These are phyloP conservation scores for Ornithoptera alexandrae DNA, from an alignment of 2,888 invertebrate species.

Conservation along the genomic window DNA sequence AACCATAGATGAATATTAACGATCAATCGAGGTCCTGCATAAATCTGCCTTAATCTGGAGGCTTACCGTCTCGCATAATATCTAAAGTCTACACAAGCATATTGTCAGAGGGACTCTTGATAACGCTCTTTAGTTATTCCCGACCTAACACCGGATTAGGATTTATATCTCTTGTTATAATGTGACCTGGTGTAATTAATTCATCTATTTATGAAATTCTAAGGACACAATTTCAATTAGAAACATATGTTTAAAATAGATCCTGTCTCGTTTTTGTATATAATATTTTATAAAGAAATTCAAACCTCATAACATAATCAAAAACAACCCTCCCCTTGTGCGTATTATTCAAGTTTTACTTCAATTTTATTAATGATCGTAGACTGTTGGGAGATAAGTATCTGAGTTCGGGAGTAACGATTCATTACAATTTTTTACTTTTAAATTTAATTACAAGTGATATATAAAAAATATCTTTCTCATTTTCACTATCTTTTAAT, in stretches of 20 bases:
- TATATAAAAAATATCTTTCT: no score
- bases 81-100: neutral
- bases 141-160: constrained; percentile 1
- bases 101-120: neutral
- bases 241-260: neutral
- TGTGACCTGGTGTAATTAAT: neutral
- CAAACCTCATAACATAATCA: no score
- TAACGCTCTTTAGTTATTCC: constrained; percentile 5
- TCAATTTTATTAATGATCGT: no score
- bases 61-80: constrained; percentile 7
- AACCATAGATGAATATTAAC: constrained; percentile 8
- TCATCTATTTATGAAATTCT: neutral
- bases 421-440: no score
- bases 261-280: neutral
- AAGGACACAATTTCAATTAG: neutral
- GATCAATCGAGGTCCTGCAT: constrained; percentile 13
- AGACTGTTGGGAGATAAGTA: no score
- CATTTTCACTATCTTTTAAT: no score
- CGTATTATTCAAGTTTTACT: no score
- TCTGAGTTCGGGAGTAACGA: no score
- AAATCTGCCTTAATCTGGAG: constrained; percentile 14
- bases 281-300: no score
- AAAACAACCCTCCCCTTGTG: no score
- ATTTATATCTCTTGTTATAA: neutral
- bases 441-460: no score